A percentile compares a stretch with the other conserved stretches of the same genome.
Conservation (phyloP, 2,888 invertebrate genomes). For the Drosophila pseudotalamancana region DNA sequence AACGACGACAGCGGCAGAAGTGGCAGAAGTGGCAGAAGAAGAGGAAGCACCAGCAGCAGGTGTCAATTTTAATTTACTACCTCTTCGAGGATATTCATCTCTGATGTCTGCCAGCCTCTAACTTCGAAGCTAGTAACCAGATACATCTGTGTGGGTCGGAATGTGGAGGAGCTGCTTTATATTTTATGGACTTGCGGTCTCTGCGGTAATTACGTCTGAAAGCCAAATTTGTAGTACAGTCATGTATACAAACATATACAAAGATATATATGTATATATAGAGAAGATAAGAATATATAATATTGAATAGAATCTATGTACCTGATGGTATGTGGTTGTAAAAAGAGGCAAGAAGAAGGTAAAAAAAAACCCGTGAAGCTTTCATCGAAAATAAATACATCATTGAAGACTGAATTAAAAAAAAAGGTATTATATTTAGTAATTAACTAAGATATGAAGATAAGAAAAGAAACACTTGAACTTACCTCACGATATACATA, state of each 20-base stretch:
- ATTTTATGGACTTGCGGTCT: constrained; percentile 47
- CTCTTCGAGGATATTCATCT: constrained; percentile 38
- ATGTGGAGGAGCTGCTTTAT: constrained; percentile 33
- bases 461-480: too few relatives aligned
- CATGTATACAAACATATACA: neutral
- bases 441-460: too few relatives aligned
- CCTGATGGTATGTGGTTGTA: too few relatives aligned
- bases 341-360: neutral
- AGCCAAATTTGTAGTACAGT: neutral
- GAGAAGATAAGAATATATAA: neutral
- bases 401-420: too few relatives aligned
- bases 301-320: neutral
- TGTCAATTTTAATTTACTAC: constrained; percentile 76
- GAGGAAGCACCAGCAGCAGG: constrained; percentile 59
- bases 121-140: neutral
- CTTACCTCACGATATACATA: too few relatives aligned
- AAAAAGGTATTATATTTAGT: too few relatives aligned
- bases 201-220: constrained; percentile 21
- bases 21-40: neutral
- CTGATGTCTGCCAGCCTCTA: constrained; percentile 23
- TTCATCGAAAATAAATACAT: too few relatives aligned
- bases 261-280: too few relatives aligned
- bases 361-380: too few relatives aligned
- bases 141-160: constrained; percentile 1
- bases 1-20: constrained; percentile 29